Conservation (phyloP, 2,888 invertebrate genomes). For the Onchidella celtica region DNA sequence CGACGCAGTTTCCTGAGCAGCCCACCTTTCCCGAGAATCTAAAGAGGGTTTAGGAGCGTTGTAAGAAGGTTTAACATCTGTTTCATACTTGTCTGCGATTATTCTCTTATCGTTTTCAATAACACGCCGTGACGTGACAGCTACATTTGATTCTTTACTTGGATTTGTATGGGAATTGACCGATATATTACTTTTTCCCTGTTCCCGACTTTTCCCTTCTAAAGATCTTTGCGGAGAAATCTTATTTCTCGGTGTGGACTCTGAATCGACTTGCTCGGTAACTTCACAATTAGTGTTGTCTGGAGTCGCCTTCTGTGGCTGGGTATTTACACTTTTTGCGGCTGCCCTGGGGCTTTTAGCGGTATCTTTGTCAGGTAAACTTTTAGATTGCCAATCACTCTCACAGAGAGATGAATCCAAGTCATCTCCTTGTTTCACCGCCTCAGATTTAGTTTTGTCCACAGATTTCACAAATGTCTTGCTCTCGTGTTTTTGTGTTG, state of each 20-base stretch:
- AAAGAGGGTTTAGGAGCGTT: not conserved
- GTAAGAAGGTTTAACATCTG: not conserved
- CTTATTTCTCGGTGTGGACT: not conserved
- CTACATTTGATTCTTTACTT: not conserved
- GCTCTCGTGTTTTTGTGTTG: not conserved
- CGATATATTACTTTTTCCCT: not conserved
- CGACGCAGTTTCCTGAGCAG: not conserved
- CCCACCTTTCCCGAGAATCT: conserved; percentile 8
- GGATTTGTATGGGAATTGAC: not conserved
- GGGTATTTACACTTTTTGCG: not conserved
- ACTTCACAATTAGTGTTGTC: not conserved
- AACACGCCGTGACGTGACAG: no score
- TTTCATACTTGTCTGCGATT: conserved; percentile 22
- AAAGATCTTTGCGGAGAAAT: no score
- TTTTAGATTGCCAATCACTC: conserved; percentile 33
- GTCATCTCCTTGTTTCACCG: not conserved
- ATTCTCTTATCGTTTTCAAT: not conserved
- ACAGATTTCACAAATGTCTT: not conserved
- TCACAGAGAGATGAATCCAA: conserved; percentile 29
- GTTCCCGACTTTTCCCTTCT: not conserved
- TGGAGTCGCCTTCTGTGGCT: not conserved
- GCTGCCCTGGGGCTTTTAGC: not conserved
- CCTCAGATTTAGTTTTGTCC: no score
- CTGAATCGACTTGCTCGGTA: no score
- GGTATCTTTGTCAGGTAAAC: not conserved